Conservation (phyloP, 2,113 vertebrate species). For the Seriola dumerili region DNA sequence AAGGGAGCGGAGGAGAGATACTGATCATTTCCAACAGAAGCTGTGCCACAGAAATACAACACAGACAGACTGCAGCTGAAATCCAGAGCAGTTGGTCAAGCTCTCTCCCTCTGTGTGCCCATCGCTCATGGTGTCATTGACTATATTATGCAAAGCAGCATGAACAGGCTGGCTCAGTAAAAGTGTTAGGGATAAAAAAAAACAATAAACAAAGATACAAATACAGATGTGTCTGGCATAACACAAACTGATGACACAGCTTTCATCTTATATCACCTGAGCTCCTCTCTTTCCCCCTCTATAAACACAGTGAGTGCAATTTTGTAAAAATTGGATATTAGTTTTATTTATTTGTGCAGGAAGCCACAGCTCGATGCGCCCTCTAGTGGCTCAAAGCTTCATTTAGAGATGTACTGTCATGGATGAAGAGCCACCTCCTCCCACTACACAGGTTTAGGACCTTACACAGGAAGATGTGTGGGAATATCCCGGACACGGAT, state of each 20-base stretch:
- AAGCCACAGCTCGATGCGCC: constrained; percentile 22
- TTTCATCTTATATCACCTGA: background rate
- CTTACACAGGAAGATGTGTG: background rate
- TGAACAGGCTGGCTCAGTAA: background rate
- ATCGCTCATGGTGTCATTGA: background rate
- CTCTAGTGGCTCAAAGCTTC: constrained; percentile 56
- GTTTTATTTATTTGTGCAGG: constrained; percentile 15
- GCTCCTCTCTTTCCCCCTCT: background rate
- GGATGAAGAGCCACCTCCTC: background rate
- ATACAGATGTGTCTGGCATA: background rate
- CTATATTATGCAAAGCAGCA: constrained; percentile 1
- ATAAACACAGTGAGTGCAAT: background rate
- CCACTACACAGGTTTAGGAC: background rate
- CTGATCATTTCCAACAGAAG: constrained; percentile 34
- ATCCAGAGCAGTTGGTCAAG: constrained; percentile 17
- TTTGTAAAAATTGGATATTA: constrained; percentile 2
- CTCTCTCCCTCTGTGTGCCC: constrained; percentile 19
- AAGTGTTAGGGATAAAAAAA: background rate
- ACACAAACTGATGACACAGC: background rate
- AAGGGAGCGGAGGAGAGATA: constrained; percentile 41
- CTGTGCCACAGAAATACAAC: constrained; percentile 34
- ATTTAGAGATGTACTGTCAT: background rate
- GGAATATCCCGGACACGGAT: background rate
- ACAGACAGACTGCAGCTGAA: constrained; percentile 25
- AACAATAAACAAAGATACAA: background rate